These are phyloP conservation scores for Drosophila limbata DNA, from an alignment of 2,888 invertebrate genomes.

Conservation along the genomic window DNA sequence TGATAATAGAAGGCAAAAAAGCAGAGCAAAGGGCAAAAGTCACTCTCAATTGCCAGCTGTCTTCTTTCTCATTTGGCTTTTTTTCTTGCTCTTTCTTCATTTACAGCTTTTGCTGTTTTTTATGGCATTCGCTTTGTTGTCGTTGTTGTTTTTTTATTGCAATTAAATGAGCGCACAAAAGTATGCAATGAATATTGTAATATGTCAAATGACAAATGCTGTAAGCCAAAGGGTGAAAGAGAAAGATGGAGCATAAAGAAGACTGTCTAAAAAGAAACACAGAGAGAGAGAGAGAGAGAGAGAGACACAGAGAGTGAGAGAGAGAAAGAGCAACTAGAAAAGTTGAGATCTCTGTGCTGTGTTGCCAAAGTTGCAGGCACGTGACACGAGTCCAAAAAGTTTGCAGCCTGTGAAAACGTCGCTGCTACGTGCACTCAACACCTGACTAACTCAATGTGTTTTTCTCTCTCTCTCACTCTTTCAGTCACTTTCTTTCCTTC, in stretches of 20 bases:
- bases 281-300: neutral
- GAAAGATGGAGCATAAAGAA: neutral
- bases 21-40: neutral
- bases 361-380: constrained; percentile 32
- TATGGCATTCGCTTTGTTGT: constrained; percentile 25
- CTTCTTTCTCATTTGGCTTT: constrained; percentile 1
- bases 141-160: constrained; percentile 41
- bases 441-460: constrained; percentile 30
- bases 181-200: constrained; percentile 58
- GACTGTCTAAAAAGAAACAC: neutral
- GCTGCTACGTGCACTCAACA: constrained; percentile 64
- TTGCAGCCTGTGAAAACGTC: constrained; percentile 29
- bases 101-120: constrained; percentile 1
- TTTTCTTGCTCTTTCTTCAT: neutral
- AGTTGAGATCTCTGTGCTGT: constrained; percentile 9
- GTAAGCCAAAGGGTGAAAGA: constrained; percentile 24
- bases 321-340: neutral
- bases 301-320: neutral
- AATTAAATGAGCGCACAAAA: constrained; percentile 71
- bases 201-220: constrained; percentile 37
- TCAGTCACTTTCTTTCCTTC: neutral
- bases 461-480: neutral
- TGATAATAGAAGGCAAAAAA: neutral
- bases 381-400: constrained; percentile 32
- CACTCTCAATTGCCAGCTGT: constrained; percentile 3